Conservation (phyloP, 2,888 invertebrate genomes). For the Cheiracanthium punctorium region DNA sequence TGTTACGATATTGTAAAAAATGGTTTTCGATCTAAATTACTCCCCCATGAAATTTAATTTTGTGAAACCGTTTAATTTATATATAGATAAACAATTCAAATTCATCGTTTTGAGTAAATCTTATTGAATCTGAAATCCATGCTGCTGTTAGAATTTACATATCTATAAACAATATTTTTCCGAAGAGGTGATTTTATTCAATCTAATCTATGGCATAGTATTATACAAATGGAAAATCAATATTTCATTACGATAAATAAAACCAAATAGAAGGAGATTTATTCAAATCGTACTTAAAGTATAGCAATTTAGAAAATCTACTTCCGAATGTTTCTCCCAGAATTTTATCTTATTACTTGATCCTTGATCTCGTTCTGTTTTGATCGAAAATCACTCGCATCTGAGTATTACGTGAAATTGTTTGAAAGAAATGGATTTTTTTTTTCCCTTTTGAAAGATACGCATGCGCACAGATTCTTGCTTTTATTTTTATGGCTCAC, state of each 20-base stretch:
- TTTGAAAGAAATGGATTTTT: background rate
- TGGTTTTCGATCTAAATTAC: too few species aligned
- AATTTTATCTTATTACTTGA: background rate
- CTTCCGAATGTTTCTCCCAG: background rate
- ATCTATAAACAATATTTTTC: background rate
- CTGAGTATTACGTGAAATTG: background rate
- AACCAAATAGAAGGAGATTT: background rate
- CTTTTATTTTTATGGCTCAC: background rate
- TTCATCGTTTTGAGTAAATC: too few species aligned
- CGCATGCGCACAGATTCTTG: background rate
- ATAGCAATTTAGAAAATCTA: background rate
- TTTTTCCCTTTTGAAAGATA: background rate
- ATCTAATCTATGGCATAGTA: background rate
- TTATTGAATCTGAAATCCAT: too few species aligned
- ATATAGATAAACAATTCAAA: too few species aligned
- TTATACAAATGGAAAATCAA: constrained; percentile 7
- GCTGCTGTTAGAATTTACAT: too few species aligned
- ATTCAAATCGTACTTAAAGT: background rate
- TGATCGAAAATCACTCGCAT: background rate
- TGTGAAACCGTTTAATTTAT: too few species aligned
- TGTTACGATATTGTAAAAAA: too few species aligned
- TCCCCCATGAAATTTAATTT: too few species aligned
- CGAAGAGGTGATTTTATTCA: background rate
- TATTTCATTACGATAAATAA: constrained; percentile 3
- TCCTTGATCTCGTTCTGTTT: background rate